Base-by-base conservation (phyloP, 2,113 vertebrate species). In the Malurus alboscapulatus region DNA sequence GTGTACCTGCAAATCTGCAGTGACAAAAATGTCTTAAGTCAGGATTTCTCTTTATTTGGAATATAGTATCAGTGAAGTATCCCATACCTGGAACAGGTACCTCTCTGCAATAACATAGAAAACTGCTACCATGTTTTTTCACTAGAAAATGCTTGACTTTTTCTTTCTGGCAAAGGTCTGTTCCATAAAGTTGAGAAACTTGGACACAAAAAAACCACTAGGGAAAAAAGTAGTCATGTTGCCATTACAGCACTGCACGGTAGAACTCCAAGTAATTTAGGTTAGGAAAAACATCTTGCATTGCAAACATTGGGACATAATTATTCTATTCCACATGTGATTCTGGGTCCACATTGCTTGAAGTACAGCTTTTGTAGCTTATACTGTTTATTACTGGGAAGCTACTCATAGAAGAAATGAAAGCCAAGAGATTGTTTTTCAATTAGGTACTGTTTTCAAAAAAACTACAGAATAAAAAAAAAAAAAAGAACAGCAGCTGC, bases 1-100 rank as follows among this genome's bases (percentile, higher is more conserved):
- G 67, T 95, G 94, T 57, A 84, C 29, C 32, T 65, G 79, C 7
- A 67, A 66, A 87, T 96, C 97, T 98, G 93, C 36, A 93, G 90
- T 6, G 17, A 92, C 88, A 67, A n/a, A 77, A 19, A 53, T 42
- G 14, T 69, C 26, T 68, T 29, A n/a, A 69, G 27, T 34, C 7
- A 22, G 32, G 21, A 34, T 72, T 90, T 81, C 21, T 71, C 22
- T 82, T 86, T 45, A 9, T 77, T 30, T 57, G 32, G 24, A 77
- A 66, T 34, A 65, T 5, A 22, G 22, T 7, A 61, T 61, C 40
- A 51, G 12, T 75, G 53, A 67, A 74, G 27, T 42, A 53, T 84
- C 24, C 53, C 18, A 14, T 62, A 63, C 14, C 50, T 57, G 30
- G 15, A 48, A 29, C 16, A 36, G 44, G 42, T 17, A 36, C 40